Evolutionary conservation across 1,140 invertebrate species (phyloP).

Genomic region (Hyphantria cunea): DNA sequence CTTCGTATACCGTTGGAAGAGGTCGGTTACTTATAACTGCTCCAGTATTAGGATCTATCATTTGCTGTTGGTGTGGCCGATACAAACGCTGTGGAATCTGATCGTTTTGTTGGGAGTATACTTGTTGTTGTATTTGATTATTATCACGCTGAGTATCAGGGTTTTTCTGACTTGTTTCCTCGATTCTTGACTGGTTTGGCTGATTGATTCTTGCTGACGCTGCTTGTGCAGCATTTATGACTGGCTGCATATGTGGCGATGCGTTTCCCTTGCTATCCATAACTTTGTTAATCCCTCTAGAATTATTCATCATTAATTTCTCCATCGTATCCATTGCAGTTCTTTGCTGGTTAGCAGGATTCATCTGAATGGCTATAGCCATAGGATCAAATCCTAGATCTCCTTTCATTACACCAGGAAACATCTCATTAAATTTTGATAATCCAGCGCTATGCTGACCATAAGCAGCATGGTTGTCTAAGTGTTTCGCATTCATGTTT

Average conservation of each 20-base stretch:
- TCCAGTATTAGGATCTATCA: constrained; percentile 37
- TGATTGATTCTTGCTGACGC: constrained; percentile 20
- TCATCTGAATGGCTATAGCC: constrained; percentile 76
- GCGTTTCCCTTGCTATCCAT: constrained; percentile 12
- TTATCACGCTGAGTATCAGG: too few relatives aligned
- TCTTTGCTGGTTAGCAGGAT: constrained; percentile 69
- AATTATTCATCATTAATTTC: constrained; percentile 51
- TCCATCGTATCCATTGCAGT: constrained; percentile 58
- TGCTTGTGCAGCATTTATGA: constrained; percentile 29
- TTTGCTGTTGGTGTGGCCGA: constrained; percentile 26
- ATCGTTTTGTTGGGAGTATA: constrained; percentile 33
- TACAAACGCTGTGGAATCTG: not conserved
- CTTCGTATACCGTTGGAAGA: constrained; percentile 37
- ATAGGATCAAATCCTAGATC: constrained; percentile 73
- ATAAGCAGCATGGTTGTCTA: constrained; percentile 30
- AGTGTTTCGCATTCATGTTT: not conserved
- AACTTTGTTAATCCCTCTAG: constrained; percentile 22
- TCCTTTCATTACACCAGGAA: constrained; percentile 66
- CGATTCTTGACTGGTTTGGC: not conserved
- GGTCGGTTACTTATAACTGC: not conserved
- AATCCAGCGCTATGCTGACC: constrained; percentile 59
- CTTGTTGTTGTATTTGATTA: constrained; percentile 5
- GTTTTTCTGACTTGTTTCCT: too few relatives aligned
- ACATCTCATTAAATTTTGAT: constrained; percentile 71
- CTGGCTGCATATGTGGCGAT: constrained; percentile 25